Conservation (phyloP, 2,888 invertebrate species). For the Lasiommata megera region DNA sequence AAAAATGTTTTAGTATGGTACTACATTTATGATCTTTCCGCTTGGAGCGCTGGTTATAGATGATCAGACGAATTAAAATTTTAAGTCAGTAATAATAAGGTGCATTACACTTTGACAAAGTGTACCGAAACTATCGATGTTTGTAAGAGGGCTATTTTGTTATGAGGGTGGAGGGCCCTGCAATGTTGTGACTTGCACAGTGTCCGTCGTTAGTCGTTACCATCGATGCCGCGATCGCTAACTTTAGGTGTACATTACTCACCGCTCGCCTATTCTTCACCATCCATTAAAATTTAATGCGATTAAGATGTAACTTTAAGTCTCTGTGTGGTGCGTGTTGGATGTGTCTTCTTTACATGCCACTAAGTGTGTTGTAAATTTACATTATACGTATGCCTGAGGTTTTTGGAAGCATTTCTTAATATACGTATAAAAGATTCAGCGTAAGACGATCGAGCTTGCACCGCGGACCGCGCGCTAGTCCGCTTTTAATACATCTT, state of each 20-base stretch:
- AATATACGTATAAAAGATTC: slow-evolving; percentile 63
- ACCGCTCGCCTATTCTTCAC: slow-evolving; percentile 43
- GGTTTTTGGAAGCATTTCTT: slow-evolving; percentile 75
- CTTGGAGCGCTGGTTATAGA: too few species aligned
- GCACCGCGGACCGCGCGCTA: slow-evolving; percentile 75
- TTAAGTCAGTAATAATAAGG: too few species aligned
- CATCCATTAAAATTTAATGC: slow-evolving; percentile 48
- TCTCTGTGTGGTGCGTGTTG: slow-evolving; percentile 70
- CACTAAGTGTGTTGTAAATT: slow-evolving; percentile 66
- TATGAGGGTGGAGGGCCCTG: not conserved
- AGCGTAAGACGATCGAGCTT: slow-evolving; percentile 63
- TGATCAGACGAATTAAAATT: too few species aligned
- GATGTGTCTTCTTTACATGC: slow-evolving; percentile 76
- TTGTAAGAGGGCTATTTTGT: not conserved
- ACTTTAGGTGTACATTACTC: slow-evolving; percentile 18
- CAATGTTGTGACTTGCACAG: not conserved
- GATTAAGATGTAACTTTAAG: slow-evolving; percentile 55
- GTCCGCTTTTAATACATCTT: slow-evolving; percentile 53
- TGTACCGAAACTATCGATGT: too few species aligned
- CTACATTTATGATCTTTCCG: too few species aligned
- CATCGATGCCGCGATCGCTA: slow-evolving; percentile 39
- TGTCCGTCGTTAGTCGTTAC: slow-evolving; percentile 13
- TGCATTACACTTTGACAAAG: too few species aligned
- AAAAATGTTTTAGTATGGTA: too few species aligned
- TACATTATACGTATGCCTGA: slow-evolving; percentile 66